Conservation (phyloP, 2,888 invertebrate species). For the Papilio elwesi region DNA sequence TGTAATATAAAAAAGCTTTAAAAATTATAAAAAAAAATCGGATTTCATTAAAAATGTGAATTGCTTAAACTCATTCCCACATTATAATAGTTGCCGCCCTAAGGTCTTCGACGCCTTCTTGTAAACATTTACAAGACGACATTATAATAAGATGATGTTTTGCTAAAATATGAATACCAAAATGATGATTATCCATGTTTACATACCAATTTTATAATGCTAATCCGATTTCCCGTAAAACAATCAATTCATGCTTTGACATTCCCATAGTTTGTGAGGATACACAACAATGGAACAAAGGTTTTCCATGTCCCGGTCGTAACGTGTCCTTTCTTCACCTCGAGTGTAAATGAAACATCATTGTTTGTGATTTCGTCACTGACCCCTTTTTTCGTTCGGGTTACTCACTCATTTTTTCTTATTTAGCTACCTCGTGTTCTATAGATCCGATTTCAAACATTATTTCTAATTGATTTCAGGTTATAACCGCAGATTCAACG, state of each 20-base stretch:
- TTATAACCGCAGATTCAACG: conserved; percentile 55
- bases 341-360: conserved; percentile 64
- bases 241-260: conserved; percentile 50
- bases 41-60: neutral
- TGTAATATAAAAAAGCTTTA: no score
- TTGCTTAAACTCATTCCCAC: neutral
- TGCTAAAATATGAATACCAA: neutral
- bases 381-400: conserved; percentile 51
- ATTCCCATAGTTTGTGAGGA: conserved; percentile 57
- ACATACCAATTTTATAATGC: conserved; percentile 39
- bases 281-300: conserved; percentile 74
- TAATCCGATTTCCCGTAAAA: conserved; percentile 45
- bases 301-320: conserved; percentile 55
- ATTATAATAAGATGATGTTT: neutral
- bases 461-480: conserved; percentile 63
- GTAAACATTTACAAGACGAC: neutral
- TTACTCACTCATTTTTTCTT: conserved; percentile 52
- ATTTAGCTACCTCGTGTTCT: conserved; percentile 40
- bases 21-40: no score
- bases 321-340: conserved; percentile 53
- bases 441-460: conserved; percentile 46
- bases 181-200: conserved; percentile 3
- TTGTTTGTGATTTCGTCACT: conserved; percentile 62
- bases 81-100: neutral
- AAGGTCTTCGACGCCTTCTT: neutral